Conservation (phyloP, 2,113 vertebrate genomes). For the Spizaetus ornatus region DNA sequence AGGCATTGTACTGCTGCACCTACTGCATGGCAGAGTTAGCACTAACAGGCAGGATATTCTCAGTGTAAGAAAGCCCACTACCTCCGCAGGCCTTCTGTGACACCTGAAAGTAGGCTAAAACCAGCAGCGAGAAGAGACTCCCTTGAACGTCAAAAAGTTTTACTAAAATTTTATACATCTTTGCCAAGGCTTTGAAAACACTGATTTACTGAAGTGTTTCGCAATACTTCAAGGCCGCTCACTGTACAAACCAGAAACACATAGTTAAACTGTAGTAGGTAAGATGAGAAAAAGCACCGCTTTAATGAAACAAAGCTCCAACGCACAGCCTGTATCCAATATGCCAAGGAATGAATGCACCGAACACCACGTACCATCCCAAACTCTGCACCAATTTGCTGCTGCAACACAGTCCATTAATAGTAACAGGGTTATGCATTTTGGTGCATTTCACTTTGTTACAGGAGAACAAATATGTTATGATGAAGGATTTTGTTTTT, state of each 20-base stretch:
- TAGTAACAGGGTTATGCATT: background rate
- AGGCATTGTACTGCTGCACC: background rate
- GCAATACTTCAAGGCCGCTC: background rate
- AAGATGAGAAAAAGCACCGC: background rate
- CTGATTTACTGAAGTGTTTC: background rate
- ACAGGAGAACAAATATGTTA: rapidly evolving
- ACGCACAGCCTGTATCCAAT: background rate
- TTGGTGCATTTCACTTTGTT: slow-evolving; percentile 9
- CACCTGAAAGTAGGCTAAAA: background rate
- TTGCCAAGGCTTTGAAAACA: background rate
- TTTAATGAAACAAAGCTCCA: background rate
- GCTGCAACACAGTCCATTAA: slow-evolving; percentile 28
- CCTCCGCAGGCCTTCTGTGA: background rate
- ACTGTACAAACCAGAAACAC: background rate
- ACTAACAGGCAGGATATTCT: background rate
- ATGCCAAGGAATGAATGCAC: background rate
- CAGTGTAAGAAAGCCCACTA: background rate
- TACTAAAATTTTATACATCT: background rate
- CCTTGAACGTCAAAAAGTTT: rapidly evolving
- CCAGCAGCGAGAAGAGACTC: background rate
- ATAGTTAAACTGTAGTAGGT: background rate
- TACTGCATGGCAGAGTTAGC: background rate
- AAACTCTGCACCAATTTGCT: slow-evolving; percentile 17
- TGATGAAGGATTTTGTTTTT: background rate
- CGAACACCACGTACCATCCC: background rate